Base-by-base conservation (phyloP, 1,140 invertebrate species). In the Pseudomyrmex flavicornis region DNA sequence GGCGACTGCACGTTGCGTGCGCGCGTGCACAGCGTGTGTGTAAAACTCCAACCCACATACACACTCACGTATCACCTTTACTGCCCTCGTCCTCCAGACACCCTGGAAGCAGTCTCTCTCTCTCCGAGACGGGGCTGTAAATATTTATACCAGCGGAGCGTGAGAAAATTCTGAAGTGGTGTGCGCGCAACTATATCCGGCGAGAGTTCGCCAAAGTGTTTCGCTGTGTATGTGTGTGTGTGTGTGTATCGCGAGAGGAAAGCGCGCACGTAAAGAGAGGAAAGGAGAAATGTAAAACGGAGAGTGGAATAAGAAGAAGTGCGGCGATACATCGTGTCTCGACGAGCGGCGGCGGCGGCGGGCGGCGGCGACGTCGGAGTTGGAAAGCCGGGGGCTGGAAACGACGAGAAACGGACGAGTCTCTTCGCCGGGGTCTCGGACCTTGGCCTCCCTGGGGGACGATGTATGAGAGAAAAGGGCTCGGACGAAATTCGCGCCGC, bases 81-180 rank as follows among this genome's bases (percentile, higher is more conserved):
- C 17, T 54, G 69, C 44, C 13, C 50, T 52, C 52, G 54, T 77
- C 54, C 63, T 59, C 46, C 15, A 76, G 82, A 82, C 73, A 70
- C 70, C 76, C 75, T 58, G 84, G 75, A 83, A 89, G 70, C 62
- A 17, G 17, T 82, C 86, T 85, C 69, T 50, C 86, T 22, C 20
- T 22, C 20, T 22, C 20, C 35, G 35, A 35, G 72, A 74, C 72
- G 76, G 77, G 63, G 85, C 85, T 86, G 88, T 89, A 89, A 89
- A 89, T 89, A 89, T 89, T 89, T 89, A 89, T 89, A 89, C 82
- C 85, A 54, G 4, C 85, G 76, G 88, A 89, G 82, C 88, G 88
- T 89, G 88, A 89, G 88, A 89, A 89, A 89, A 87, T 84, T 89
- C 69, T 89, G 66, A 89, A 89, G 77, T 74, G 76, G 82, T 77